Base-by-base conservation (phyloP, 37 sponge, comb jelly and placozoan genomes). In the Beroe forskalii region DNA sequence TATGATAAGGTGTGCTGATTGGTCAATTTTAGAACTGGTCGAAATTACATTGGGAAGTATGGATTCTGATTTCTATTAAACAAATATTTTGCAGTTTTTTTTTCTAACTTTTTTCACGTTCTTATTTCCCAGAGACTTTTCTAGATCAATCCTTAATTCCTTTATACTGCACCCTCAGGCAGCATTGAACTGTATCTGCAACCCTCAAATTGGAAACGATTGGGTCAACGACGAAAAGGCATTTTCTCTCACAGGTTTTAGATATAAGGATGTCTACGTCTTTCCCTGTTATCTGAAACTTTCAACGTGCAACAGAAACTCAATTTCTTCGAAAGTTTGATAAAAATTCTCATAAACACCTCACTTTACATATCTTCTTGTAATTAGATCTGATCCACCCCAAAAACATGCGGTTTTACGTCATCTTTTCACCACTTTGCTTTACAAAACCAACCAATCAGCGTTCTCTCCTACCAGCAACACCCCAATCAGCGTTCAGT, bases 201-300 rank as follows among this genome's bases (percentile, higher is more conserved):
- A 80, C 48, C 86, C 86, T 0, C 86, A 80, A 80, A 80, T 80
- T 8, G 86, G 86, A 22, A 80, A 80, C 86, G 55, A 80, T 44
- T 80, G 86, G 86, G 55, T 80, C 30, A 80, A 80, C 86, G 86
- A 80, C 27, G 86, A 80, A 48, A 80, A 80, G 42, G 86, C 86
- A 6, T 80, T 80, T 25, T 80, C 86, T 14, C 40, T 80, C 20
- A 80, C 86, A n/a, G 86, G 86, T 80, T 63, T 24, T 12, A 48
- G 12, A 6, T 48, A 17, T 6, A 48, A 12, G 12, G 12, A 17
- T 48, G 12, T 6, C 55, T 12, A 48, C 55, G n/a, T n/a, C n/a
- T n/a, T n/a, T n/a, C n/a, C n/a, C n/a, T n/a, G n/a, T n/a, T n/a
- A n/a, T n/a, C n/a, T n/a, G n/a, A n/a, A n/a, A n/a, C n/a, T n/a